Evolutionary conservation across 2,797 vertebrate species (phyloP).

Genomic region (Adrianichthys oophorus): DNA sequence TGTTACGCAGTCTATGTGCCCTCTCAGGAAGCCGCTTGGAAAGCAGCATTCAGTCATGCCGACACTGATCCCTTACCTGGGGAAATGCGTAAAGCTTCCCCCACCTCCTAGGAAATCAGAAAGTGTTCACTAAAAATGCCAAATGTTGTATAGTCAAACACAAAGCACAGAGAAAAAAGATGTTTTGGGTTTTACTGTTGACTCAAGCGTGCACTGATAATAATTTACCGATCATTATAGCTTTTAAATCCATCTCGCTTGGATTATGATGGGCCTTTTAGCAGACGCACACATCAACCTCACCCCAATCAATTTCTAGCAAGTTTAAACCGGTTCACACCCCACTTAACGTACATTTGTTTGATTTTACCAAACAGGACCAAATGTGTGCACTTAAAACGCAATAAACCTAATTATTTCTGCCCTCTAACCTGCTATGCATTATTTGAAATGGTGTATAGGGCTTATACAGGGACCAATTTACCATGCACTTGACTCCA

Average conservation of each 20-base stretch:
- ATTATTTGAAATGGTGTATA: slow-evolving; percentile 77
- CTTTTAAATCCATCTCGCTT: slow-evolving; percentile 50
- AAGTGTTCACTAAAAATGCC: slow-evolving; percentile 65
- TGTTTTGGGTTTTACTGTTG: slow-evolving; percentile 55
- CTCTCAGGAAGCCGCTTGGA: slow-evolving; percentile 56
- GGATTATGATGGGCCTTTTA: slow-evolving; percentile 51
- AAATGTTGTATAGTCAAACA: slow-evolving; percentile 53
- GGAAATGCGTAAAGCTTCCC: slow-evolving; percentile 58
- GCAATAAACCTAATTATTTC: slow-evolving; percentile 77
- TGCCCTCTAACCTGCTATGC: slow-evolving; percentile 73
- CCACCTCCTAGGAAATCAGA: slow-evolving; percentile 53
- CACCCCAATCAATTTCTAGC: slow-evolving; percentile 36
- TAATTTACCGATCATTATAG: slow-evolving; percentile 33
- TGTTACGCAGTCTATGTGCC: slow-evolving; percentile 63
- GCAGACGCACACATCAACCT: slow-evolving; percentile 31
- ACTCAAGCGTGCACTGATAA: slow-evolving; percentile 46
- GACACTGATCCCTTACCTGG: slow-evolving; percentile 40
- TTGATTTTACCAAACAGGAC: slow-evolving; percentile 65
- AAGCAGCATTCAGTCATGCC: slow-evolving; percentile 54
- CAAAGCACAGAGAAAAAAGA: slow-evolving; percentile 30
- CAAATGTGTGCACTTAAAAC: slow-evolving; percentile 74
- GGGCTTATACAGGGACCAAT: slow-evolving; percentile 70
- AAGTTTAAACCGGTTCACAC: slow-evolving; percentile 51
- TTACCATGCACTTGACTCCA: slow-evolving; percentile 70
- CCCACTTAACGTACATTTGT: slow-evolving; percentile 53